Percentiles rank a stretch among this genome's conserved stretches.
These are phyloP conservation scores for Labia minor DNA, from an alignment of 2,888 invertebrate species.

Conservation along the genomic window DNA sequence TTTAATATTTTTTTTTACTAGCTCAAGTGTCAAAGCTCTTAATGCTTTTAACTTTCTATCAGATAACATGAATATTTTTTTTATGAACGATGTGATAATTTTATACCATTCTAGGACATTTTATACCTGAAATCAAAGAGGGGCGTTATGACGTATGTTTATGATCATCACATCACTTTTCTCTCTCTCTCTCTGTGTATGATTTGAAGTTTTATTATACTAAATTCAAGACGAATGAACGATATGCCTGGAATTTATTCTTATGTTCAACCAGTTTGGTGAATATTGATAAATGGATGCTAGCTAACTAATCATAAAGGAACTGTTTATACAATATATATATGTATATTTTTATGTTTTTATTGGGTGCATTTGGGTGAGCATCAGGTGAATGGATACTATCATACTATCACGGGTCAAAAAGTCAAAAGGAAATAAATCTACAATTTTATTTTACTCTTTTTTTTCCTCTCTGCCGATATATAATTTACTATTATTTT, in stretches of 20 bases:
- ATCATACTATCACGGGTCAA: too few relatives aligned
- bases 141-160: neutral
- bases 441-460: too few relatives aligned
- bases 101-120: constrained; percentile 1
- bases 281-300: constrained; percentile 7
- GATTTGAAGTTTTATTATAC: neutral
- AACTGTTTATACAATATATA: neutral
- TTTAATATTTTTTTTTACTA: constrained; percentile 2
- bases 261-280: neutral
- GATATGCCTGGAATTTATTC: constrained; percentile 13
- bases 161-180: neutral
- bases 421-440: too few relatives aligned
- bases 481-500: too few relatives aligned
- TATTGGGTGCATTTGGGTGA: neutral
- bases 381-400: too few relatives aligned
- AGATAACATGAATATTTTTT: constrained; percentile 9
- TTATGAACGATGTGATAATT: constrained; percentile 13
- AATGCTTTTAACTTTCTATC: constrained; percentile 1
- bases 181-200: neutral
- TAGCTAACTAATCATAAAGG: neutral
- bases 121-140: constrained; percentile 13
- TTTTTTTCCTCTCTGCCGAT: too few relatives aligned
- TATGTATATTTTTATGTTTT: neutral
- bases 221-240: neutral
- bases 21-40: neutral